phyloP scores from a whole-genome alignment of 2,888 invertebrate genomes.

The Lepidochrysops patricia region DNA sequence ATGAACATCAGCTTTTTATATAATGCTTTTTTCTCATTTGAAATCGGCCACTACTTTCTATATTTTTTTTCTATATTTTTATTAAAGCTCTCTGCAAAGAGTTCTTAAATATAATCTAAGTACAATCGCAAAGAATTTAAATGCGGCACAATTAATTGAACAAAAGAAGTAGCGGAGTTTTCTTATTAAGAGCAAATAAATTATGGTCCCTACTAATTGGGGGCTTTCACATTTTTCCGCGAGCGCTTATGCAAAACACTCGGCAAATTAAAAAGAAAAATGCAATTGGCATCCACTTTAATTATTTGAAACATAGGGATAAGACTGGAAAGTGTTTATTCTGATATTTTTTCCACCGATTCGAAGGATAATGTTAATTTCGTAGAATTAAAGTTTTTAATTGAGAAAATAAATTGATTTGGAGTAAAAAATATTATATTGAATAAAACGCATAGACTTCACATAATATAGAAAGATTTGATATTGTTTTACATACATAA shows the following conservation, averaged over 20 bases:
- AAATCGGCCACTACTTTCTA: too few relatives aligned
- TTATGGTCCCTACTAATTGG: slow-evolving; percentile 63
- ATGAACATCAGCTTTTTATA: too few relatives aligned
- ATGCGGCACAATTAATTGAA: slow-evolving; percentile 16
- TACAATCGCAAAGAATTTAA: slow-evolving; percentile 8
- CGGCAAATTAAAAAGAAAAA: slow-evolving; percentile 67
- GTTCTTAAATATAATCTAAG: not conserved
- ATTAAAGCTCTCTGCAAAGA: too few relatives aligned
- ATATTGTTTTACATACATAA: too few relatives aligned
- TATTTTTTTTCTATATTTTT: too few relatives aligned
- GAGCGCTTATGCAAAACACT: slow-evolving; percentile 68
- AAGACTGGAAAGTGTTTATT: slow-evolving; percentile 17
- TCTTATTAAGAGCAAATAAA: slow-evolving; percentile 63
- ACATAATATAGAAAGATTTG: too few relatives aligned
- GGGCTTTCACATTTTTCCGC: slow-evolving; percentile 48
- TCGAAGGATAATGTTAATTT: too few relatives aligned
- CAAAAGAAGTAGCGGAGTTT: slow-evolving; percentile 35
- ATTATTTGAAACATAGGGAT: slow-evolving; percentile 44
- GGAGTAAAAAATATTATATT: too few relatives aligned
- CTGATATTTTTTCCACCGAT: not conserved
- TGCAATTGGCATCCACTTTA: slow-evolving; percentile 62
- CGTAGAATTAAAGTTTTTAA: too few relatives aligned
- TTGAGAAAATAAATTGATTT: too few relatives aligned
- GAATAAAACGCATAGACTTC: too few relatives aligned
- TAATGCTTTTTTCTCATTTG: too few relatives aligned